phyloP scores from a whole-genome alignment of 2,113 vertebrate species.

The Salvelinus namaycush region DNA sequence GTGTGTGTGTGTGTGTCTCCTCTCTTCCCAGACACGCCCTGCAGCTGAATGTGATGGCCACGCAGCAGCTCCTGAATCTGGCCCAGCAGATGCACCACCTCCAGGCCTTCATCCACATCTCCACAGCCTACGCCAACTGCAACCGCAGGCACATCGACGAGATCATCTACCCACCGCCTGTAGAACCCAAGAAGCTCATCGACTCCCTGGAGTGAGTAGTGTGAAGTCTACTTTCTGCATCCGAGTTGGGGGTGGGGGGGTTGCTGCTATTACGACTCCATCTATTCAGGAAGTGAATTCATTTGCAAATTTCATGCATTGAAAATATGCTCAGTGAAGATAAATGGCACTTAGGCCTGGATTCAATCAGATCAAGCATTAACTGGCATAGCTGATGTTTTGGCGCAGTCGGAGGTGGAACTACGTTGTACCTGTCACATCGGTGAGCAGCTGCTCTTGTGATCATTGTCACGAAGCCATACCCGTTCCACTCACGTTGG shows the following conservation, averaged over 20 bases:
- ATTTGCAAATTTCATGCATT: not conserved
- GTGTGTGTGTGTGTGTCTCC: constrained; percentile 1
- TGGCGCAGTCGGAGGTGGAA: no score
- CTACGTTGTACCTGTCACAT: no score
- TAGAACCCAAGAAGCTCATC: constrained; percentile 89
- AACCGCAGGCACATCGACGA: constrained; percentile 90
- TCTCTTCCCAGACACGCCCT: constrained; percentile 76
- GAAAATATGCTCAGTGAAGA: no score
- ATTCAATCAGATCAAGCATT: no score
- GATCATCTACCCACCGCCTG: constrained; percentile 88
- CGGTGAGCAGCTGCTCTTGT: no score
- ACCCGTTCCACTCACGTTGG: no score
- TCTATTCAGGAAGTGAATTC: not conserved
- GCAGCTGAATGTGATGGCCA: constrained; percentile 89
- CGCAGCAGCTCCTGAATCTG: constrained; percentile 86
- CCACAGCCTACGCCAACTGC: constrained; percentile 93
- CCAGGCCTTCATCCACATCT: constrained; percentile 91
- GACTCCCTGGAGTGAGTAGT: constrained; percentile 89
- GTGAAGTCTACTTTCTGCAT: not conserved
- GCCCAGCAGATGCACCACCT: constrained; percentile 89
- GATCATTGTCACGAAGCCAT: no score
- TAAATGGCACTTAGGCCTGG: no score
- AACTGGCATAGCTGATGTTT: no score
- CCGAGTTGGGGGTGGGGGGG: not conserved
- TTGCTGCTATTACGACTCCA: not conserved